Percentiles rank a stretch among this genome's conserved stretches.
Evolutionary conservation across 2,888 invertebrate species (phyloP).

Genomic region (Zaprionus lineosus): DNA sequence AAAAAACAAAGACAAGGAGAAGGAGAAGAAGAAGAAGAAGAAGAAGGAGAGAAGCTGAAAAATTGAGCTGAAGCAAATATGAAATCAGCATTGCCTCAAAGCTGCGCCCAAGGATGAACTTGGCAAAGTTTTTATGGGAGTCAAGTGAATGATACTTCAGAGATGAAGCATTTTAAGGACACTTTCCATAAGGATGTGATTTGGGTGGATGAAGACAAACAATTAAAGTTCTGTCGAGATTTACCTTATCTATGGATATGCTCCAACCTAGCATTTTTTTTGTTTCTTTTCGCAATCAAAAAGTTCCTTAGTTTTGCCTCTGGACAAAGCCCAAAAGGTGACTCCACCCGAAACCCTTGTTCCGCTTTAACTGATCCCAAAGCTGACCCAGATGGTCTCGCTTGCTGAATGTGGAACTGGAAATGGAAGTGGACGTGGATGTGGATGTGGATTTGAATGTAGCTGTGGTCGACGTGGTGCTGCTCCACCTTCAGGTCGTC

Average conservation of each 20-base stretch:
- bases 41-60: no score
- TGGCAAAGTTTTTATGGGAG: no score
- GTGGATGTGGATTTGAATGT: background rate
- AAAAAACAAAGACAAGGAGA: background rate
- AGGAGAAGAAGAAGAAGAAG: background rate
- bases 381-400: conserved; percentile 24
- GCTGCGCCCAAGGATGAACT: no score
- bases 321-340: conserved; percentile 43
- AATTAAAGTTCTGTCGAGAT: no score
- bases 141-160: no score
- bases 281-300: background rate
- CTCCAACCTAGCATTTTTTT: conserved; percentile 4
- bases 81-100: no score
- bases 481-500: conserved; percentile 23
- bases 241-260: background rate
- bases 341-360: conserved; percentile 35
- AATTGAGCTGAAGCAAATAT: no score
- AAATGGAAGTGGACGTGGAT: background rate
- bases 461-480: conserved; percentile 3
- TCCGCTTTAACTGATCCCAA: conserved; percentile 14
- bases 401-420: background rate
- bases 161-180: no score
- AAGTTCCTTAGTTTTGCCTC: conserved; percentile 28
- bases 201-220: no score
- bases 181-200: no score